Base-by-base conservation (phyloP, 2,113 vertebrate genomes). In the Oncorhynchus gorbuscha region DNA sequence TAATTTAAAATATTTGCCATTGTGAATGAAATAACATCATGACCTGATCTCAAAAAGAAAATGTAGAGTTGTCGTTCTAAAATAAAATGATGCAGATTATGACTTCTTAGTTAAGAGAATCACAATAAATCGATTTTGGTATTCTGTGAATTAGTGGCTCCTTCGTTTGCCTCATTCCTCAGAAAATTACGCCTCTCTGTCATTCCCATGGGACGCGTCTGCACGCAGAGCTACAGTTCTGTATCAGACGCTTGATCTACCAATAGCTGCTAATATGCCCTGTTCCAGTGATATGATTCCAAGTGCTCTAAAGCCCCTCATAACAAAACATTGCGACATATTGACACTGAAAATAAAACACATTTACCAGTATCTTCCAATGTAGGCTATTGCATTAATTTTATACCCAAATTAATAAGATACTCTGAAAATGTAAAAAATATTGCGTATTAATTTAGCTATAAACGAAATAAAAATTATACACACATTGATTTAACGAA, bases 121-220 rank as follows among this genome's bases (percentile, higher is more conserved):
- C 39, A 14, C 2, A 71, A 51, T 12, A 70, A 2, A 24, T 67
- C n/a, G 51, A 39, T 7, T 12, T 73, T 64, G 8, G 4, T 76
- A 39, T 30, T 55, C 26, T 26, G 49, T 22, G 12, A 61, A 49
- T 70, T 24, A 71, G 35, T 59, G 11, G 13, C 30, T 71, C 22
- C 30, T 68, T 69, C 73, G 24, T 68, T 74, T 70, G 26, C 74
- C 39, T 35, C 73, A 66, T 16, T 13, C 61, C 72, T 74, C 49
- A 20, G 20, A n/a, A 69, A 78, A 58, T 69, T 69, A 67, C 72
- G 74, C 64, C 76, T 39, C 24, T n/a, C 64, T 26, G 5, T 65
- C 8, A 69, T 18, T 69, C 75, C 51, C 64, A 68, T 9, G 58
- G 48, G 69, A 71, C 30, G 20, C 8, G 59, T 62, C 55, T 58